Conservation (phyloP, 2,113 vertebrate genomes). For the Tragelaphus imberbis region DNA sequence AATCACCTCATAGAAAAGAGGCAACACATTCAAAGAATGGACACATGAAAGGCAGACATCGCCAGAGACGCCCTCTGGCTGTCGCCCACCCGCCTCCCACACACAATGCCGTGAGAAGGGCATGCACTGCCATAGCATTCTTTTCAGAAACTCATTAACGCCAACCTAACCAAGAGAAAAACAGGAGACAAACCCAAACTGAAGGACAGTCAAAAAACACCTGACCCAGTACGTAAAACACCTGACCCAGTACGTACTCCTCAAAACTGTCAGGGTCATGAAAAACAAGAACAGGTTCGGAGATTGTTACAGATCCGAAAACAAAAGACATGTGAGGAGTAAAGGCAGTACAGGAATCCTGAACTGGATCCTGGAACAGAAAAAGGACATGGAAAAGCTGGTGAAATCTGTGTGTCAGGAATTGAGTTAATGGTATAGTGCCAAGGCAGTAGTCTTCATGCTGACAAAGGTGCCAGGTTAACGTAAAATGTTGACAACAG, state of each 20-base stretch:
- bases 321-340: background rate
- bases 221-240: background rate
- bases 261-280: conserved; percentile 8
- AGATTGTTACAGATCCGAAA: conserved; percentile 17
- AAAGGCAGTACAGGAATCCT: background rate
- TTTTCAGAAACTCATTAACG: background rate
- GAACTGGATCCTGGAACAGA: background rate
- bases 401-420: background rate
- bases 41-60: background rate
- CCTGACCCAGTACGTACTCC: background rate
- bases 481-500: background rate
- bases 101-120: background rate
- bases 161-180: background rate
- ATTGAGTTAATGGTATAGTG: background rate
- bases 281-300: conserved; percentile 31
- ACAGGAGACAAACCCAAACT: background rate
- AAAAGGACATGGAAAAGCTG: background rate
- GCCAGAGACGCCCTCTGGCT: background rate
- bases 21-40: background rate
- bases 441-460: background rate
- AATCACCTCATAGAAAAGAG: background rate
- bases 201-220: background rate
- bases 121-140: background rate
- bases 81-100: background rate
- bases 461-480: background rate